phyloP scores from a whole-genome alignment of 1,140 invertebrate genomes.

The Neodiprion fabricii region DNA sequence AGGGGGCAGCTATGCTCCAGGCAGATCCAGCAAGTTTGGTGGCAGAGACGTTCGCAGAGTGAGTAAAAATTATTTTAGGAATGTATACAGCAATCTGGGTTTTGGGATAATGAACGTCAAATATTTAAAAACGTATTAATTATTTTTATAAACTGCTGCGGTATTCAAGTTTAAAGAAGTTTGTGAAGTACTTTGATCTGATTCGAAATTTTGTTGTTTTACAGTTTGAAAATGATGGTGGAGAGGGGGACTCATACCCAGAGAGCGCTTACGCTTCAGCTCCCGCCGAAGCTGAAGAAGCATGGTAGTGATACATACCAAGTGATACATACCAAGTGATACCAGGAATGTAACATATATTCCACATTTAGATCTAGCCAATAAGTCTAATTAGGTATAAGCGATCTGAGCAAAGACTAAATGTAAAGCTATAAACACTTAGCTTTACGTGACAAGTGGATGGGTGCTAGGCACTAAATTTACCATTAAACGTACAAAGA shows the following conservation, averaged over 20 bases:
- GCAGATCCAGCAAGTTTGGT: conserved; percentile 55
- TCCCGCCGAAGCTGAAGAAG: conserved; percentile 39
- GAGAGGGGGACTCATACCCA: conserved; percentile 9
- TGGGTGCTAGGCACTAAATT: no score
- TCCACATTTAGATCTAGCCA: no score
- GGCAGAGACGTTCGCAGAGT: conserved; percentile 62
- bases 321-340: background rate
- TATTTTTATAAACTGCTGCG: no score
- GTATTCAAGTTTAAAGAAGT: no score
- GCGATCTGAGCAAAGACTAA: background rate
- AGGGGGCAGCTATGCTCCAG: conserved; percentile 49
- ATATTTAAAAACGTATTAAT: conserved; percentile 1
- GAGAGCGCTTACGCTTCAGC: conserved; percentile 9
- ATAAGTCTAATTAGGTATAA: background rate
- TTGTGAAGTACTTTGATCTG: background rate
- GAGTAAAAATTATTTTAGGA: conserved; percentile 25
- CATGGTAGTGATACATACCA: conserved; percentile 33
- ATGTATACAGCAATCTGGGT: conserved; percentile 16
- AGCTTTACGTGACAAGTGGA: background rate
- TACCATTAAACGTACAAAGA: conserved; percentile 8
- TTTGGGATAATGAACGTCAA: conserved; percentile 10
- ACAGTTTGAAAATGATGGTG: conserved; percentile 29
- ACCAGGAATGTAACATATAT: no score
- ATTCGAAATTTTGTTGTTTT: background rate
- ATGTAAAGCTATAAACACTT: background rate